A percentile compares a stretch with the other conserved stretches of the same genome.
Evolutionary conservation across 2,888 invertebrate species (phyloP).

Genomic region (Sipha maydis): DNA sequence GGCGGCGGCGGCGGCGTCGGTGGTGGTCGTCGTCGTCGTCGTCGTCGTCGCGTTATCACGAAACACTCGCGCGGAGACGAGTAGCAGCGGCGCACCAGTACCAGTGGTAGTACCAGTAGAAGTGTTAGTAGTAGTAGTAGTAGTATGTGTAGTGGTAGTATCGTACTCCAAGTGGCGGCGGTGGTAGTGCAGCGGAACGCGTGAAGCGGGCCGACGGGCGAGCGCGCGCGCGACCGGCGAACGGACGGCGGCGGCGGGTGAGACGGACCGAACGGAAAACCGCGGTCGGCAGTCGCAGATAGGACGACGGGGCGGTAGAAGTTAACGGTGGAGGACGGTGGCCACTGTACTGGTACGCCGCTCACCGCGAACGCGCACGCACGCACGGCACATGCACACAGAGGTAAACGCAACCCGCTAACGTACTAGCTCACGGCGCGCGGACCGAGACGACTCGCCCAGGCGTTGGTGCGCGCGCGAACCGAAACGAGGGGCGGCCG

Average conservation of each 20-base stretch:
- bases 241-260: background rate
- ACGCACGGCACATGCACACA: background rate
- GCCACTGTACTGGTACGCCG: background rate
- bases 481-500: constrained; percentile 54
- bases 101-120: background rate
- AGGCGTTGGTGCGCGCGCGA: constrained; percentile 45
- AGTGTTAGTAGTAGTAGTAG: background rate
- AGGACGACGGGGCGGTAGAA: background rate
- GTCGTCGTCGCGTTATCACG: constrained; percentile 23
- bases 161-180: no score
- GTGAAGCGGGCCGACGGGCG: background rate
- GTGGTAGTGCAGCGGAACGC: background rate
- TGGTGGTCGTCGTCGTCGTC: background rate
- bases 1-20: background rate
- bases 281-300: background rate
- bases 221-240: no score
- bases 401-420: background rate
- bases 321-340: background rate
- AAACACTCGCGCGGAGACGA: constrained; percentile 4
- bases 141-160: background rate
- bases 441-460: constrained; percentile 28
- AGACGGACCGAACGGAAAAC: background rate
- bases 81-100: background rate
- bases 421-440: background rate
- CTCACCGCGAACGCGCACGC: background rate